phyloP scores from a whole-genome alignment of 2,113 vertebrate genomes.

The Meriones unguiculatus region DNA sequence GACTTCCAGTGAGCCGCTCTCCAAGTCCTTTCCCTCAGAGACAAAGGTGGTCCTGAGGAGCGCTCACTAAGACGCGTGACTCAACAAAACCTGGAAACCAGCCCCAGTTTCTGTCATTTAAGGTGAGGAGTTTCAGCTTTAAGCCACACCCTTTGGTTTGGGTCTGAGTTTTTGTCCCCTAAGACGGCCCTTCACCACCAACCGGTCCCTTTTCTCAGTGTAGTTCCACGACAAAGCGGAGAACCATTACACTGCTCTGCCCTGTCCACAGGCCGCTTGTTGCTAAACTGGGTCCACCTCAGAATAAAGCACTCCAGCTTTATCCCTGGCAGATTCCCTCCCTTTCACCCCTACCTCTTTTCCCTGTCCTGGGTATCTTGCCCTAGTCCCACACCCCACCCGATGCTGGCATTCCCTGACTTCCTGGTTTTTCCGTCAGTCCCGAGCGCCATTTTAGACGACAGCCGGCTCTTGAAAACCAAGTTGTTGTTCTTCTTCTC shows the following conservation, averaged over 20 bases:
- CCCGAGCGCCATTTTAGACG: fast-evolving
- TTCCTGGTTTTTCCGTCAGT: background rate
- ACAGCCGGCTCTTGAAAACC: background rate
- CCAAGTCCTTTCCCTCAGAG: background rate
- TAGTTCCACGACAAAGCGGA: background rate
- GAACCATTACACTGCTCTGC: background rate
- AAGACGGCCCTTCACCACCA: no score
- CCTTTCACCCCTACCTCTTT: background rate
- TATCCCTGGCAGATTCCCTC: no score
- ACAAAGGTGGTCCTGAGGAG: background rate
- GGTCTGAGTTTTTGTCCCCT: no score
- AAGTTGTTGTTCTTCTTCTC: background rate
- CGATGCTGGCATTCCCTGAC: background rate
- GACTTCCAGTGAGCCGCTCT: background rate
- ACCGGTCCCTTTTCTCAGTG: background rate
- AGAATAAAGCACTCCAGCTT: no score
- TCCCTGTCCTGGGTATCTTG: fast-evolving
- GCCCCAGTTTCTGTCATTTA: background rate
- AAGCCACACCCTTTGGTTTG: background rate
- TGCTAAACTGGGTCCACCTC: background rate
- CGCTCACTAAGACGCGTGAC: background rate
- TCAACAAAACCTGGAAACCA: background rate
- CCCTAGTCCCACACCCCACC: background rate
- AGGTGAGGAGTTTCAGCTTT: background rate
- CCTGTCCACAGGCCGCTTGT: background rate